phyloP scores from a whole-genome alignment of 2,113 vertebrate species.

The Thryonomys swinderianus region DNA sequence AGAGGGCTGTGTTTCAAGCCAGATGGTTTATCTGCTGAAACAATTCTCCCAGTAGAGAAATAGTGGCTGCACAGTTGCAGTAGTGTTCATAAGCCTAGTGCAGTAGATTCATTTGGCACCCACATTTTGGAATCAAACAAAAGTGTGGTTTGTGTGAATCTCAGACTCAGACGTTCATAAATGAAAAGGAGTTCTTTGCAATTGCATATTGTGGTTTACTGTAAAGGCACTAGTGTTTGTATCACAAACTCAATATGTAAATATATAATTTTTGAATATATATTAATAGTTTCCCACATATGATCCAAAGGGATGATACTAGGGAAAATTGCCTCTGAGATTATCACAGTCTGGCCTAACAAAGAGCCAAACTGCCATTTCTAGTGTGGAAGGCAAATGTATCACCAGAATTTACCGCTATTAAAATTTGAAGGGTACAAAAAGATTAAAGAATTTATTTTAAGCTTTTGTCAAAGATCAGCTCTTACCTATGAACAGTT shows the following conservation, averaged over 20 bases:
- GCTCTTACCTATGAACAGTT: not conserved
- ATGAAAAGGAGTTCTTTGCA: constrained; percentile 78
- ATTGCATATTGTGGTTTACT: constrained; percentile 79
- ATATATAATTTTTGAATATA: constrained; percentile 77
- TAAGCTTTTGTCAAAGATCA: constrained; percentile 11
- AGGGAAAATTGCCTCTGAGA: constrained; percentile 34
- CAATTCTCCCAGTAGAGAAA: constrained; percentile 85
- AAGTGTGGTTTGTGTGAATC: constrained; percentile 87
- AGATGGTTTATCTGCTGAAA: constrained; percentile 90
- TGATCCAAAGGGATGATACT: constrained; percentile 25
- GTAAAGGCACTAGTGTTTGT: constrained; percentile 79
- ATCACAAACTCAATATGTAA: constrained; percentile 78
- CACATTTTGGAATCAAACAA: constrained; percentile 89
- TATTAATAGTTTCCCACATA: constrained; percentile 72
- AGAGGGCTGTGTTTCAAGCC: constrained; percentile 88
- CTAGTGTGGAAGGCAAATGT: constrained; percentile 31
- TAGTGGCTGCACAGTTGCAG: constrained; percentile 87
- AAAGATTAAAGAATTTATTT: not conserved
- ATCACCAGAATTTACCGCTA: constrained; percentile 17
- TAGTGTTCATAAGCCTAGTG: constrained; percentile 86
- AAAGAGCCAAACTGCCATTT: constrained; percentile 46
- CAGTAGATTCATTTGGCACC: constrained; percentile 85
- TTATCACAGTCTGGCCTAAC: not conserved
- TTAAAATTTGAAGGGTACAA: not conserved
- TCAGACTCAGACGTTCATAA: constrained; percentile 81